Conservation (phyloP, 1,140 invertebrate species). For the Drosophila albomicans region DNA sequence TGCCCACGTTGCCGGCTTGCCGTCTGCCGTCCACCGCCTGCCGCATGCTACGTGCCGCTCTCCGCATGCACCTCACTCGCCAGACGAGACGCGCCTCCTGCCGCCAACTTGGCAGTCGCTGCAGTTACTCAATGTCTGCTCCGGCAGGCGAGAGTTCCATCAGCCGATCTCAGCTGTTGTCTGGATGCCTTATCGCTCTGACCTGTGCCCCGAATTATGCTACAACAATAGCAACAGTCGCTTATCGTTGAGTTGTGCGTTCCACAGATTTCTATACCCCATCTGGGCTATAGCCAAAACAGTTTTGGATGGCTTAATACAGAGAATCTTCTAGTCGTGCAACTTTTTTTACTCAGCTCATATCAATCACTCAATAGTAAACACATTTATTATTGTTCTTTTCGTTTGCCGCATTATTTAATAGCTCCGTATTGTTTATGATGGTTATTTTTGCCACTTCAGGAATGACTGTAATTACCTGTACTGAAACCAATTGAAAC, state of each 20-base stretch:
- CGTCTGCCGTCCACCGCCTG: constrained; percentile 55
- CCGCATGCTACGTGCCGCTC: constrained; percentile 64
- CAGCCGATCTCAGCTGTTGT: constrained; percentile 27
- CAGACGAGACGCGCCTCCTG: constrained; percentile 31
- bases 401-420: constrained; percentile 10
- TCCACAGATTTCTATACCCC: not conserved
- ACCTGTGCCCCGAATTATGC: constrained; percentile 33
- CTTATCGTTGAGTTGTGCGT: constrained; percentile 16
- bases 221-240: constrained; percentile 7
- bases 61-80: constrained; percentile 47
- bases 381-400: constrained; percentile 42
- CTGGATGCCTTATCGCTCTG: constrained; percentile 31
- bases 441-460: constrained; percentile 16
- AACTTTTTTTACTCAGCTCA: constrained; percentile 10
- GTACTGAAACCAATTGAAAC: constrained; percentile 32
- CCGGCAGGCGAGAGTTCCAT: not conserved
- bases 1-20: constrained; percentile 21
- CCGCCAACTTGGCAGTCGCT: constrained; percentile 2
- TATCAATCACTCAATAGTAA: constrained; percentile 51
- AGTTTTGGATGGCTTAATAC: not conserved
- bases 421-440: constrained; percentile 45
- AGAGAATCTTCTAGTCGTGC: constrained; percentile 9
- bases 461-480: not conserved
- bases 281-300: too few relatives aligned
- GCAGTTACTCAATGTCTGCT: not conserved